These are phyloP conservation scores for Mesochorus sp. DNA, from an alignment of 2,888 invertebrate species.

Conservation along the genomic window DNA sequence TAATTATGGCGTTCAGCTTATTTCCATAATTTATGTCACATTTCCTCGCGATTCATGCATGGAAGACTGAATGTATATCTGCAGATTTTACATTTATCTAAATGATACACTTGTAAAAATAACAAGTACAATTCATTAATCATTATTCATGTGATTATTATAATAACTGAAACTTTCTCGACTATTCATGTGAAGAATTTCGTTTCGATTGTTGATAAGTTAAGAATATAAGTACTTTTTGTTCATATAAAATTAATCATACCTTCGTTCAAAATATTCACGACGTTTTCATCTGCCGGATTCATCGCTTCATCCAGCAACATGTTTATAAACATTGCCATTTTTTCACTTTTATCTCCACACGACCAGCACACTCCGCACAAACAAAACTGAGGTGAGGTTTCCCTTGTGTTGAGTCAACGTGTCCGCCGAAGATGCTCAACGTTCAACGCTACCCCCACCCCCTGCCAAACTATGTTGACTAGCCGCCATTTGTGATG, in stretches of 20 bases:
- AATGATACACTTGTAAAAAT: not conserved
- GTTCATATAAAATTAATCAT: no score
- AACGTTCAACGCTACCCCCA: no score
- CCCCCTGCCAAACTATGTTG: slow-evolving; percentile 2
- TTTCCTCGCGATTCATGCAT: no score
- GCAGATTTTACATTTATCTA: slow-evolving; percentile 5
- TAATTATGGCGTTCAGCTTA: not conserved
- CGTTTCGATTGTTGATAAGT: not conserved
- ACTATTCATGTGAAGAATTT: not conserved
- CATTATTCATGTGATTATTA: not conserved
- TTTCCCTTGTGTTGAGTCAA: no score
- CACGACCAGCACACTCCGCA: no score
- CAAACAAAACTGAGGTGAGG: no score
- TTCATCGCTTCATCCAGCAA: not conserved
- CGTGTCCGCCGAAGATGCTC: no score
- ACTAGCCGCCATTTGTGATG: not conserved
- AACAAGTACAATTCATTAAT: not conserved
- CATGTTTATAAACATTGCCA: not conserved
- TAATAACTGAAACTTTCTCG: not conserved
- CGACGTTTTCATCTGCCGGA: no score
- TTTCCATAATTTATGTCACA: no score
- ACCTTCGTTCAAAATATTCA: no score
- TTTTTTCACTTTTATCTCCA: not conserved
- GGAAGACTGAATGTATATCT: not conserved
- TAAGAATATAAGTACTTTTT: no score